Evolutionary conservation across 2,797 vertebrate genomes (phyloP).

Genomic region (Pipistrellus pipistrellus): DNA sequence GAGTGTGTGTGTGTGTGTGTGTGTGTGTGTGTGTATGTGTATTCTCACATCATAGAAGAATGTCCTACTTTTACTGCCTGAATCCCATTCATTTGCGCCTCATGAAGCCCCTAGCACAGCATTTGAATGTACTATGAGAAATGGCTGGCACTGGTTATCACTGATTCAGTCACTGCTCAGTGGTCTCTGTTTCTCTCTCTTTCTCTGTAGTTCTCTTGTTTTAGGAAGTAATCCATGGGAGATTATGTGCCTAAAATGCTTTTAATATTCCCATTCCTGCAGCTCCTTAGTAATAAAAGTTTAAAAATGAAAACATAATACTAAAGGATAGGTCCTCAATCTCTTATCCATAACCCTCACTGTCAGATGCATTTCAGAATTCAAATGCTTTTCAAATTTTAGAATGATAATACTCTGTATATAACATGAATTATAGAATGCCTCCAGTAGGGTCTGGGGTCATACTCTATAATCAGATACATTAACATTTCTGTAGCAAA

Average conservation of each 20-base stretch:
- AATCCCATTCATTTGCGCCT: conserved; percentile 29
- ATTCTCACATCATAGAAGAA: background rate
- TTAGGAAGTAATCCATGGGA: background rate
- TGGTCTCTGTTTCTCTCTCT: background rate
- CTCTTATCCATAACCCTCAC: background rate
- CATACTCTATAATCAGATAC: conserved; percentile 46
- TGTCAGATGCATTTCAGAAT: conserved; percentile 35
- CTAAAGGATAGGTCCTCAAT: background rate
- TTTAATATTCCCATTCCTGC: background rate
- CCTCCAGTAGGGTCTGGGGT: background rate
- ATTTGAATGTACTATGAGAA: background rate
- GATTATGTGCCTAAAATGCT: background rate
- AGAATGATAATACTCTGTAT: background rate
- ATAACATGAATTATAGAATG: background rate
- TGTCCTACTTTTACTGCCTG: background rate
- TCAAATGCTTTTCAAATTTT: conserved; percentile 46
- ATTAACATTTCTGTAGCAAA: conserved; percentile 54
- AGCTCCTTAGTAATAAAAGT: conserved; percentile 28
- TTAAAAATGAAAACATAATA: conserved; percentile 55
- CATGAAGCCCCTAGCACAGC: background rate
- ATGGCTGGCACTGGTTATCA: background rate
- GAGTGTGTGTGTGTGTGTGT: background rate
- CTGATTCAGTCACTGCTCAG: background rate
- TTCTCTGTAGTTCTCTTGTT: background rate
- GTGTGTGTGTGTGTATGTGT: background rate